Conservation (phyloP, 2,888 invertebrate species). For the Crepidodera aurea region DNA sequence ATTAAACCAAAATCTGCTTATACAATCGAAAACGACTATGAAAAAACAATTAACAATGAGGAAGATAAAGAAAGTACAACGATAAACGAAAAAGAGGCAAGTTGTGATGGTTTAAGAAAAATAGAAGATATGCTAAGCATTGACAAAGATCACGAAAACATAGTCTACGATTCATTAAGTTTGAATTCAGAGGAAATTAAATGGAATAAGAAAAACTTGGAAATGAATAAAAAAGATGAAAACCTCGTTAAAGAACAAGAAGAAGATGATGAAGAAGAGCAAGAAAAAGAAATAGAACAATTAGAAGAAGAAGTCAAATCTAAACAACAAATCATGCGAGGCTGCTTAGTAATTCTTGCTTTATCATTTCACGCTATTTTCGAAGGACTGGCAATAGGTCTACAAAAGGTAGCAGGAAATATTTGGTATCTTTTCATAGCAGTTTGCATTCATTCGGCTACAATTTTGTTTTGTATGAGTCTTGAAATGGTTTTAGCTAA, state of each 20-base stretch:
- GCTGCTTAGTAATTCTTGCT: conserved; percentile 62
- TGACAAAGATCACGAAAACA: conserved; percentile 34
- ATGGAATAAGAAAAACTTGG: conserved; percentile 38
- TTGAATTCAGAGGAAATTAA: conserved; percentile 40
- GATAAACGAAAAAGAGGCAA: conserved; percentile 30
- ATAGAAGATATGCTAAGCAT: conserved; percentile 29
- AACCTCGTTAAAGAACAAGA: conserved; percentile 24
- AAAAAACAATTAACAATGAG: conserved; percentile 31
- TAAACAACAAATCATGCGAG: conserved; percentile 58
- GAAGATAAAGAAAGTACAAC: conserved; percentile 23
- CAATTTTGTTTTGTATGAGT: conserved; percentile 66
- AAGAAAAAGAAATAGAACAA: conserved; percentile 30
- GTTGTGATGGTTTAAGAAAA: conserved; percentile 12
- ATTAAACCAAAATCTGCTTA: conserved; percentile 20
- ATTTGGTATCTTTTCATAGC: conserved; percentile 66
- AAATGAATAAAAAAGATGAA: conserved; percentile 33
- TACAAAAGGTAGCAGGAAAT: conserved; percentile 60
- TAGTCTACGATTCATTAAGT: conserved; percentile 40
- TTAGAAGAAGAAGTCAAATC: conserved; percentile 42
- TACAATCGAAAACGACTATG: conserved; percentile 40
- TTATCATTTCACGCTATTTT: conserved; percentile 66
- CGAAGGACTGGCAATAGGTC: conserved; percentile 66
- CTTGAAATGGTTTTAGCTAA: conserved; percentile 63
- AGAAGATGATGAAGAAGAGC: conserved; percentile 4
- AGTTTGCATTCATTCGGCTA: conserved; percentile 64